Percentiles rank a stretch among this genome's conserved stretches.
phyloP scores from a whole-genome alignment of 2,113 vertebrate species.

The Phylloscopus trochiloides region DNA sequence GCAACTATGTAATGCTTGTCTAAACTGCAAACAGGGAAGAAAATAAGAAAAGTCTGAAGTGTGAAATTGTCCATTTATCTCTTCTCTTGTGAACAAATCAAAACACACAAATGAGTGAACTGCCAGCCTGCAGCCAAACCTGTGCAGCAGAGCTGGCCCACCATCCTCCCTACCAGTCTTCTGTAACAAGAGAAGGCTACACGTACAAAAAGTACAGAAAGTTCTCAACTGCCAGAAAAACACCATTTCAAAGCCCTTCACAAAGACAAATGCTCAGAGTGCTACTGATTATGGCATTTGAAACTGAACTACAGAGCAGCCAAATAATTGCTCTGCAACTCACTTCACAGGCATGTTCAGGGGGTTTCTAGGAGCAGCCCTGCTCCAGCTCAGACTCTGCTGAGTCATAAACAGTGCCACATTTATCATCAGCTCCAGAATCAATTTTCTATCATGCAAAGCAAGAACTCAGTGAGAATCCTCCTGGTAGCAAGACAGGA shows the following conservation, averaged over 20 bases:
- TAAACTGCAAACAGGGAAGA: background rate
- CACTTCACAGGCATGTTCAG: background rate
- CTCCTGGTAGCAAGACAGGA: background rate
- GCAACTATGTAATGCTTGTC: background rate
- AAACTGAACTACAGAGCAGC: background rate
- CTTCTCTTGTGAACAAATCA: background rate
- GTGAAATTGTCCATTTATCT: background rate
- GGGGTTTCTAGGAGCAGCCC: constrained; percentile 28
- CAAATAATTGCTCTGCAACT: constrained; percentile 2
- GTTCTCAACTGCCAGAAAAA: background rate
- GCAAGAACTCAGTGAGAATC: background rate
- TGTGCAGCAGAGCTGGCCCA: background rate
- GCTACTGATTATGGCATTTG: background rate
- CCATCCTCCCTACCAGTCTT: background rate
- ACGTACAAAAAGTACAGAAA: background rate
- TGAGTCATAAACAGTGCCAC: constrained; percentile 37
- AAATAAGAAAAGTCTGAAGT: background rate
- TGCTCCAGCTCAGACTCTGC: background rate
- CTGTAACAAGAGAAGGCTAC: background rate
- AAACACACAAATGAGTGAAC: background rate
- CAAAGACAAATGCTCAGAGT: background rate
- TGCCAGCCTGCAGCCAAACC: background rate
- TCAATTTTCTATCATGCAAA: constrained; percentile 21
- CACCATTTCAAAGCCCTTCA: background rate
- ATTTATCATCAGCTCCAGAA: background rate